phyloP scores from a whole-genome alignment of 2,113 vertebrate genomes.

The Pimephales promelas region DNA sequence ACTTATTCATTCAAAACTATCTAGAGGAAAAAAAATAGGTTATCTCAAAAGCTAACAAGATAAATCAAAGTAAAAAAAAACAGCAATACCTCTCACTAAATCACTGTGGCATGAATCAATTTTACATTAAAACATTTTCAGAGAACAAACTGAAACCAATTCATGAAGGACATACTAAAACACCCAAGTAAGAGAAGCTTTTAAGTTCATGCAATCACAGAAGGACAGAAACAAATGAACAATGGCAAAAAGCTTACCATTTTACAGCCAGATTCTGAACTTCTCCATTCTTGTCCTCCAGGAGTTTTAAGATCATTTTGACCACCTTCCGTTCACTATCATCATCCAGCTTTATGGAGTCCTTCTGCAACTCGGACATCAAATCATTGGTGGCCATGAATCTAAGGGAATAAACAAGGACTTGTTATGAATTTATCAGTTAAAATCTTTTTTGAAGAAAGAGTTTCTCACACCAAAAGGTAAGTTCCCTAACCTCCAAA shows the following conservation, averaged over 20 bases:
- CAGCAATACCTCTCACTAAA: conserved; percentile 14
- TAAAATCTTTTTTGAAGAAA: neutral
- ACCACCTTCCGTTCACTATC: conserved; percentile 98
- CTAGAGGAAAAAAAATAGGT: neutral
- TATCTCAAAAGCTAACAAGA: conserved; percentile 4
- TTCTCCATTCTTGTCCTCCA: conserved; percentile 98
- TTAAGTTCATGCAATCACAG: neutral
- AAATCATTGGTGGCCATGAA: conserved; percentile 99
- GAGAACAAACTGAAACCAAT: neutral
- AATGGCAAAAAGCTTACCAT: conserved; percentile 77
- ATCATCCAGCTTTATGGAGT: conserved; percentile 98
- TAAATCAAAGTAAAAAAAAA: neutral
- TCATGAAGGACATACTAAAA: conserved; percentile 11
- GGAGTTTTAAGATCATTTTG: conserved; percentile 97
- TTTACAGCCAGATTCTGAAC: conserved; percentile 98
- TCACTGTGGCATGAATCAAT: conserved; percentile 28
- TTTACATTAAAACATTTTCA: conserved; percentile 24
- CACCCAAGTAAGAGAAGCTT: neutral
- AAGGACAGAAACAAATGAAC: neutral
- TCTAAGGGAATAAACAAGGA: conserved; percentile 69
- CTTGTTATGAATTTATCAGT: neutral
- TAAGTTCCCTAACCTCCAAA: neutral
- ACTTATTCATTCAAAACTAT: neutral
- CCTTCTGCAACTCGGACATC: conserved; percentile 98
- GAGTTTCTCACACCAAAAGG: neutral